Base-by-base conservation (phyloP, 2,888 invertebrate species). In the Cantharis nigra region DNA sequence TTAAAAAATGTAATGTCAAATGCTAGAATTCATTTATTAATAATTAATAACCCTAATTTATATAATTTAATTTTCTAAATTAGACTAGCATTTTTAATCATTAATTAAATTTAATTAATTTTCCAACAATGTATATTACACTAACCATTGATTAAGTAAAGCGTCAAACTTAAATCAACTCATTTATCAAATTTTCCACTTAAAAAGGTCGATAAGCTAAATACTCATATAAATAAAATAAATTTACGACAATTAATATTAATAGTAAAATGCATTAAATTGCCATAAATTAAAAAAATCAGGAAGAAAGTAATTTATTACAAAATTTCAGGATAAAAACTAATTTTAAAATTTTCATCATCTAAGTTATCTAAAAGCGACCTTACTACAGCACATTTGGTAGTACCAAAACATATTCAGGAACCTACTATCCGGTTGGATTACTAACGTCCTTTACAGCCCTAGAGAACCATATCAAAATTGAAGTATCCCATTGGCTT, bases 1-100 rank as follows among this genome's bases (percentile, higher is more conserved):
- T 74, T 69, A 74, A 74, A 49, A 49, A 49, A 49, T n/a, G 49
- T 49, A n/a, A 49, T n/a, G 49, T 49, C 49, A 49, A 49, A 49
- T 49, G 49, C 49, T 49, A 49, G n/a, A 49, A 49, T 49, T 49
- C 49, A 49, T 49, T 49, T 49, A 49, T 49, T 49, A 49, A 16
- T 16, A 16, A 49, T 49, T 49, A 49, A 49, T 49, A 49, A 49
- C 49, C 13, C n/a, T 49, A 49, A 49, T 49, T 49, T 49, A 49
- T 49, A n/a, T 49, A 49, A 49, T 49, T 49, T 49, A 49, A 49
- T 49, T 49, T 49, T 7, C 49, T n/a, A 49, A 49, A 49, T 49
- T 49, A 49, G 49, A 49, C 49, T 49, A 49, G 49, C n/a, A 49
- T 49, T 49, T 49, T 49, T 49, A 49, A 49, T 49, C 49, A 49